Evolutionary conservation across 2,797 vertebrate genomes (phyloP).

Genomic region (Otolemur crassicaudatus): DNA sequence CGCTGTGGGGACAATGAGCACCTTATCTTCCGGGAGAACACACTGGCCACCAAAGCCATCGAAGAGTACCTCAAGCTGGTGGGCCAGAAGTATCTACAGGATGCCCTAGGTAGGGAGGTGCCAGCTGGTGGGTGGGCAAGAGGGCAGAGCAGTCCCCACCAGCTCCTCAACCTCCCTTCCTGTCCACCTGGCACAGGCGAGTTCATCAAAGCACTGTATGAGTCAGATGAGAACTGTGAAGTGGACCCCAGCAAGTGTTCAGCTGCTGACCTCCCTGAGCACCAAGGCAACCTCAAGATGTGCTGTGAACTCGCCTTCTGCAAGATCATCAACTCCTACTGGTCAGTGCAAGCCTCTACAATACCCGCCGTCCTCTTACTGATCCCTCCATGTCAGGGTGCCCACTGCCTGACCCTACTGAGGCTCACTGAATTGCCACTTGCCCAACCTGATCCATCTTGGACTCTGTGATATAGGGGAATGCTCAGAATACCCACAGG

Average conservation of each 20-base stretch:
- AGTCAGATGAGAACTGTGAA: slow-evolving; percentile 99
- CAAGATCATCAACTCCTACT: slow-evolving; percentile 99
- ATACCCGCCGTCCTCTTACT: accelerated
- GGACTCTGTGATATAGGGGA: not conserved
- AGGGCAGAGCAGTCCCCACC: accelerated
- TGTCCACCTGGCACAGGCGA: slow-evolving; percentile 90
- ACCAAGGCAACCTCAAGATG: slow-evolving; percentile 99
- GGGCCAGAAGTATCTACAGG: slow-evolving; percentile 99
- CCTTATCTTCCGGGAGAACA: slow-evolving; percentile 99
- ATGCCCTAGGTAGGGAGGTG: slow-evolving; percentile 94
- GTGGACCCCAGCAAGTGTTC: slow-evolving; percentile 98
- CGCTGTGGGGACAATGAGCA: slow-evolving; percentile 99
- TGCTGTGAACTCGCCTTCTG: slow-evolving; percentile 99
- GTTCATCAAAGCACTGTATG: slow-evolving; percentile 98
- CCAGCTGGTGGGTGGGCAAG: not conserved
- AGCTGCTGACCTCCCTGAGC: slow-evolving; percentile 93
- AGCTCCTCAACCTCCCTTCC: not conserved
- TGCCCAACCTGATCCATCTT: not conserved
- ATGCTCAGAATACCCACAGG: not conserved
- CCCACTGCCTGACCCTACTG: accelerated
- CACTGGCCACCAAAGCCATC: slow-evolving; percentile 97
- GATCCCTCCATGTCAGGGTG: accelerated
- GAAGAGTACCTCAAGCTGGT: slow-evolving; percentile 99
- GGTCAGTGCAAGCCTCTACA: slow-evolving; percentile 84
- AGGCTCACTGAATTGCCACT: not conserved